Conservation (phyloP, 2,113 vertebrate genomes). For the Clupea harengus region DNA sequence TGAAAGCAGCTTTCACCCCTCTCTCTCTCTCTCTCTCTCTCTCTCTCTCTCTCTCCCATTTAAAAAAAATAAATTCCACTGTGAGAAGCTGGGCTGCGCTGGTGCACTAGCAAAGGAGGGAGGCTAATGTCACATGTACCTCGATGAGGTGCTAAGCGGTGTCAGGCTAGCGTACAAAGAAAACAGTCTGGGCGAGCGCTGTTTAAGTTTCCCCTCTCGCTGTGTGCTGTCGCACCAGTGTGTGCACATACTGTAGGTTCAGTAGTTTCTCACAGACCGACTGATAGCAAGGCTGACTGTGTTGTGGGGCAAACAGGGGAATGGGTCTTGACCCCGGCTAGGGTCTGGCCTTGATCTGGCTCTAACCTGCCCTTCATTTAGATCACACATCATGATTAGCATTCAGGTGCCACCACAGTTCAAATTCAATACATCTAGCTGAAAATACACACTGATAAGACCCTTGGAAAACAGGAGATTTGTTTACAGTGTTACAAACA, state of each 20-base stretch:
- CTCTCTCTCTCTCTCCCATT: neutral
- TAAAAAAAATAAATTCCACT: neutral
- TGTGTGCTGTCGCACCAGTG: neutral
- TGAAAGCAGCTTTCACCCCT: constrained; percentile 40
- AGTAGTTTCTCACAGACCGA: neutral
- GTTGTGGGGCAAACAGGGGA: neutral
- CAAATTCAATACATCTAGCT: neutral
- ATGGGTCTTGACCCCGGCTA: neutral
- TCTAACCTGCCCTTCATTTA: neutral
- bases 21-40: neutral
- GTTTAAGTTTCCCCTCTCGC: neutral
- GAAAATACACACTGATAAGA: neutral
- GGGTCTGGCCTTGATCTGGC: neutral
- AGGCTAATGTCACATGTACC: constrained; percentile 5
- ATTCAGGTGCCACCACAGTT: neutral
- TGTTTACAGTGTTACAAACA: neutral
- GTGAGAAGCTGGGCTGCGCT: neutral
- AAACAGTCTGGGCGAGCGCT: neutral
- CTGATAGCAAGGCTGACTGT: neutral
- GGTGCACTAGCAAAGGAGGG: neutral
- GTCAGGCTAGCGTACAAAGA: neutral
- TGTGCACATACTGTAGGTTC: neutral
- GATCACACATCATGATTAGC: neutral
- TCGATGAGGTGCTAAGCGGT: constrained; percentile 11
- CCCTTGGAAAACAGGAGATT: neutral